Base-by-base conservation (phyloP, 1,140 invertebrate species). In the Zaprionus inermis region DNA sequence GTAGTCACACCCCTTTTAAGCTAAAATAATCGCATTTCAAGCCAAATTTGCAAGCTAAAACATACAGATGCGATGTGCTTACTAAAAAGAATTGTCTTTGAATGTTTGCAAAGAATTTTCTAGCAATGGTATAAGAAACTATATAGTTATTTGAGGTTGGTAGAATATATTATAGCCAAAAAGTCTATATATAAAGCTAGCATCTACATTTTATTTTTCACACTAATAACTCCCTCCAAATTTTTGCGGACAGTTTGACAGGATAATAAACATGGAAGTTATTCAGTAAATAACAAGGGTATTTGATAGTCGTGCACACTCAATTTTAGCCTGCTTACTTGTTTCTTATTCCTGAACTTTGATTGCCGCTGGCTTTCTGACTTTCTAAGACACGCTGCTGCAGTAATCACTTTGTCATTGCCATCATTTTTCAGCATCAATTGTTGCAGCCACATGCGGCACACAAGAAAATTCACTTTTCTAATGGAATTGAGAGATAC, bases 391-490 rank as follows among this genome's bases (percentile, higher is more conserved):
- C 30, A 5, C 14, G n/a, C n/a, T 44, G 38, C 38, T 63, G 68
- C 63, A 67, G 81, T 89, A 88, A 88, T 88, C 83, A 88, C 83
- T 88, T 88, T 88, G 83, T 88, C 83, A 88, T 88, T 88, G 83
- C 83, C 83, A 88, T 86, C 83, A 86, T 86, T 86, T 86, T 77
- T 83, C 83, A 83, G 84, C 82, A 76, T 82, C 81, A 81, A 85
- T 83, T 83, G 81, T 84, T 84, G 71, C 78, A 71, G 75, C 70
- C 44, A 49, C 58, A 60, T 52, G 63, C 70, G 64, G 70, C 79
- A 86, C 70, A 88, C n/a, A 16, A 44, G n/a, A 16, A 44, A 79
- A 86, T 82, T 88, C 82, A 86, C 83, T 86, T 86, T 79, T 79
- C 82, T 79, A 82, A 86, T 88, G 79, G 83, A 83, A 89, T 88